Evolutionary conservation across 35 echinoderm and acorn worm genomes (phyloP).

Genomic region (Ptychodera flava): DNA sequence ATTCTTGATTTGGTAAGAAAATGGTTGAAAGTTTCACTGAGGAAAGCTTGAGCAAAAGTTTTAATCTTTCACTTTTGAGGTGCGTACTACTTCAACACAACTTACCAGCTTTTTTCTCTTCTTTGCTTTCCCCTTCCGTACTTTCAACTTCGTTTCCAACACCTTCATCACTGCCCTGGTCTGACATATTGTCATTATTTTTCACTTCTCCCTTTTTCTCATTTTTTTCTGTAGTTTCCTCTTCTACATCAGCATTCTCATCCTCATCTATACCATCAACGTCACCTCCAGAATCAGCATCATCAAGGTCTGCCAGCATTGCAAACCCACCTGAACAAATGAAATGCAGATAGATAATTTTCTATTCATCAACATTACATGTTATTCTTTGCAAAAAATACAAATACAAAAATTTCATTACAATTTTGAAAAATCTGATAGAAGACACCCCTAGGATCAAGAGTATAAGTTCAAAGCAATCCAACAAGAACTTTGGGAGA

Average conservation of each 20-base stretch:
- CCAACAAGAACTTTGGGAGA: too few species aligned
- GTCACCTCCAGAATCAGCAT: neutral
- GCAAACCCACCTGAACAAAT: neutral
- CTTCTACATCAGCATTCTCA: constrained; percentile 40
- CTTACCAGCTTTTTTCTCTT: neutral
- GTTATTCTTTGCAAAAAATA: too few species aligned
- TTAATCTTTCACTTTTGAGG: too few species aligned
- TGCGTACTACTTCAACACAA: too few species aligned
- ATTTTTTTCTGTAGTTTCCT: constrained; percentile 23
- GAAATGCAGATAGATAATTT: too few species aligned
- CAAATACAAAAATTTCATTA: neutral
- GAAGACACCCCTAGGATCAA: neutral
- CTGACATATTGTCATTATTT: constrained; percentile 23
- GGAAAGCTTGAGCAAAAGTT: neutral
- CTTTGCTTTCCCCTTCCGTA: neutral
- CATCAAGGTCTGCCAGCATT: neutral
- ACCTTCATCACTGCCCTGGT: neutral
- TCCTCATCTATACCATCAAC: constrained; percentile 28
- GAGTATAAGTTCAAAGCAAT: neutral
- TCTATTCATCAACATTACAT: too few species aligned
- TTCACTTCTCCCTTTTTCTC: constrained; percentile 14
- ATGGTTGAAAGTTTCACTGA: neutral
- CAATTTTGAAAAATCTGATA: neutral
- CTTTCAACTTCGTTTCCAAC: constrained; percentile 10
- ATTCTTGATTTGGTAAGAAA: neutral